Base-by-base conservation (phyloP, 2,113 vertebrate species). In the Aspiorhynchus laticeps region DNA sequence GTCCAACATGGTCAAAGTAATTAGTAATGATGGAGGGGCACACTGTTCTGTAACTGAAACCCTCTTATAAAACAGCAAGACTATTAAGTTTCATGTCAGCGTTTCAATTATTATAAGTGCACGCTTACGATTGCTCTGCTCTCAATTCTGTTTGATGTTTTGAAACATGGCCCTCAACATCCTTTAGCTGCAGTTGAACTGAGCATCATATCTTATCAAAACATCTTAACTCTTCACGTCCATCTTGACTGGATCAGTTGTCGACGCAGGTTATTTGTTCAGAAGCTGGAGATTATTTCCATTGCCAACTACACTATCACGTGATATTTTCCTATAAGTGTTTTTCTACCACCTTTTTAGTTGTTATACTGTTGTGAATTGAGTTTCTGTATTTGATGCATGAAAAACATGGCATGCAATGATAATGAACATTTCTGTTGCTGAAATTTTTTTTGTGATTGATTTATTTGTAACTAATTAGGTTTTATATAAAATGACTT, bases 61-160 rank as follows among this genome's bases (percentile, higher is more conserved):
- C 46, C 48, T 85, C 76, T 67, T 61, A 76, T 63, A 85, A 73
- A 71, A 89, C 71, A 75, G 67, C 33, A 56, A 48, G 15, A 63
- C 21, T 48, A 81, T 48, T n/a, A 80, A 59, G 41, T 38, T 73
- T 85, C n/a, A 74, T 77, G 38, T 59, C 73, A 85, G 65, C 31
- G 0, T 85, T 84, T 51, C 11, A 87, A 81, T 81, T 21, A 77
- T 48, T 83, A 12, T 78, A 84, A 82, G 56, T 85, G 61, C 38
- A n/a, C 31, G 17, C 61, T 87, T 75, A 73, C 4, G 2, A 24
- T 56, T 67, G 38, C 59, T 85, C 43, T 2, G 5, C 38, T 51
- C 77, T 63, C 36, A 41, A 14, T 36, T 43, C 19, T 51, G 48
- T 48, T 3, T 36, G 19, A 43, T 41, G 41, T 74, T 84, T 86